Evolutionary conservation across 2,797 vertebrate genomes (phyloP).

Genomic region (Sebastolobus altivelis): DNA sequence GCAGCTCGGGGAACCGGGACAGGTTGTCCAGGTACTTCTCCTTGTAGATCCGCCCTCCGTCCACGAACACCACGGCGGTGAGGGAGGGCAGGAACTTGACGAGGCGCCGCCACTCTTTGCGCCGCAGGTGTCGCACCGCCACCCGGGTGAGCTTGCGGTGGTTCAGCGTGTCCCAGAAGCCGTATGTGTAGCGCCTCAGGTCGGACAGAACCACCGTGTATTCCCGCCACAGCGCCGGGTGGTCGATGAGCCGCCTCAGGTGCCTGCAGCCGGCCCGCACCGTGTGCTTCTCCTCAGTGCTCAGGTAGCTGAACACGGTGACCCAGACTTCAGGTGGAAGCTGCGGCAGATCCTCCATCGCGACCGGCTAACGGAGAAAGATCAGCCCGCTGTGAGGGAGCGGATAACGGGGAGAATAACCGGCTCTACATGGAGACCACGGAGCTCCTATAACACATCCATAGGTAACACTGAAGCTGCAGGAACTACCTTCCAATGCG

Average conservation of each 20-base stretch:
- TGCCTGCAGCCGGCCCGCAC: constrained; percentile 59
- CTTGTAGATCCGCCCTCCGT: constrained; percentile 67
- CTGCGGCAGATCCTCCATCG: constrained; percentile 54
- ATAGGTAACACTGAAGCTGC: no score
- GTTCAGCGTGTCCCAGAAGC: constrained; percentile 72
- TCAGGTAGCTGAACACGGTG: constrained; percentile 64
- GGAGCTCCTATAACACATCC: no score
- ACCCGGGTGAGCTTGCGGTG: constrained; percentile 65
- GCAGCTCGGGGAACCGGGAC: constrained; percentile 42
- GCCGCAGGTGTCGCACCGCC: constrained; percentile 68
- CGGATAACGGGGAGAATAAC: rapidly evolving
- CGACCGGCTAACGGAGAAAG: rapidly evolving
- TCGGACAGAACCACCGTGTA: constrained; percentile 66
- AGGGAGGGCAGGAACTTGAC: constrained; percentile 67
- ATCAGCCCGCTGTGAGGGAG: not conserved
- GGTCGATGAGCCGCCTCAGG: constrained; percentile 63
- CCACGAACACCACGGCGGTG: constrained; percentile 70
- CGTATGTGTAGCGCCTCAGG: constrained; percentile 75
- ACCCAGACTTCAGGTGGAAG: constrained; percentile 75
- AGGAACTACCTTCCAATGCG: no score
- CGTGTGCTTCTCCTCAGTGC: constrained; percentile 64
- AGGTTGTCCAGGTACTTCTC: constrained; percentile 70
- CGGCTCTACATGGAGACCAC: no score
- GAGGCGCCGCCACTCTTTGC: constrained; percentile 75
- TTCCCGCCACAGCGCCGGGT: constrained; percentile 68